Evolutionary conservation across 2,888 invertebrate species (phyloP).

Genomic region (Pemphredon lugubris): DNA sequence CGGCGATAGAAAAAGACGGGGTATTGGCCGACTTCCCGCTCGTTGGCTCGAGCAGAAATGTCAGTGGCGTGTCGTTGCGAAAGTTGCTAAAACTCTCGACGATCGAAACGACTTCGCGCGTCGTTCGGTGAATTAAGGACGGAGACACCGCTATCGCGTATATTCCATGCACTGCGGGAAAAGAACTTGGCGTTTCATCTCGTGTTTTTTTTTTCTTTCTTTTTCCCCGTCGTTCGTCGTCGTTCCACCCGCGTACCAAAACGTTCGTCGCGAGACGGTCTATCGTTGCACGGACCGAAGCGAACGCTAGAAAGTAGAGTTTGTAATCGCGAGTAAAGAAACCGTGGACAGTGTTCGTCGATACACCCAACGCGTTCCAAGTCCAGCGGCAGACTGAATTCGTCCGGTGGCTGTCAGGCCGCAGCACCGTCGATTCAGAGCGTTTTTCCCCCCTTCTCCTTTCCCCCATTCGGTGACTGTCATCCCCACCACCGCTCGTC

Average conservation of each 20-base stretch:
- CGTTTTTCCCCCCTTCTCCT: constrained; percentile 49
- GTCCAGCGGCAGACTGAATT: constrained; percentile 78
- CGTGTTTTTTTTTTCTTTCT: no score
- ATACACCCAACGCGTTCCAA: constrained; percentile 64
- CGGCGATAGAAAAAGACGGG: constrained; percentile 27
- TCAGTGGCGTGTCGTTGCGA: constrained; percentile 50
- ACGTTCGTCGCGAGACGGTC: no score
- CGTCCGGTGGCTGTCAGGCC: constrained; percentile 76
- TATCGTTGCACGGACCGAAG: no score
- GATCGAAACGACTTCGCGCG: constrained; percentile 31
- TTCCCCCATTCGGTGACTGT: constrained; percentile 8
- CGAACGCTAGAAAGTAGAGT: constrained; percentile 42
- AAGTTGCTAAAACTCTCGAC: constrained; percentile 28
- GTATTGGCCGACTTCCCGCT: constrained; percentile 56
- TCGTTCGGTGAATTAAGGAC: constrained; percentile 19
- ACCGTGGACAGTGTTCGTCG: constrained; percentile 50
- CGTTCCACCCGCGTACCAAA: no score
- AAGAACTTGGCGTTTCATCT: no score
- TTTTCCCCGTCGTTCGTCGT: no score
- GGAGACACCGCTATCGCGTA: neutral
- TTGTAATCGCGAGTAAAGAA: constrained; percentile 44
- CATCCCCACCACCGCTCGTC: constrained; percentile 23
- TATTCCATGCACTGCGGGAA: no score
- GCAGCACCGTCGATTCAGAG: constrained; percentile 69
- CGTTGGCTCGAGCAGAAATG: constrained; percentile 46